These are phyloP conservation scores for Pachycephala philippinensis DNA, from an alignment of 2,113 vertebrate genomes.

Conservation along the genomic window DNA sequence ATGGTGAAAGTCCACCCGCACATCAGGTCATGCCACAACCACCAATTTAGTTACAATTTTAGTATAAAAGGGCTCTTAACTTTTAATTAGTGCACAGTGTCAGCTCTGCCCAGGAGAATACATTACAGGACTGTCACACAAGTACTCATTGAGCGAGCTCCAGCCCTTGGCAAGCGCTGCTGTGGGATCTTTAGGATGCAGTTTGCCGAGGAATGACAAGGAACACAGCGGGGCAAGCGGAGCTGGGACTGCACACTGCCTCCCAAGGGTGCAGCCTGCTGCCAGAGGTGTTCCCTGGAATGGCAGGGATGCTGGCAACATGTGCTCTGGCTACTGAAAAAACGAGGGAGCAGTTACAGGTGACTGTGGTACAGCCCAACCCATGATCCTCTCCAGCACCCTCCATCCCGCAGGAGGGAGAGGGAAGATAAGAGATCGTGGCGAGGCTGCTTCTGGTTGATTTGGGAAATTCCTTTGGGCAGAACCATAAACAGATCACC, in stretches of 20 bases:
- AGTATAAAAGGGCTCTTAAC: background rate
- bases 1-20: background rate
- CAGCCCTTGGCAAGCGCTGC: background rate
- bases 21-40: background rate
- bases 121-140: background rate
- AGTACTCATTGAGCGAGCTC: background rate
- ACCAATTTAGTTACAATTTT: background rate
- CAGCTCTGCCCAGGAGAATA: background rate
- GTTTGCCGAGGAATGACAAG: background rate
- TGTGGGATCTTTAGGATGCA: background rate
- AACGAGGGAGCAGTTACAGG: fast-evolving
- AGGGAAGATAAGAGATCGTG: background rate
- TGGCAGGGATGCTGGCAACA: fast-evolving
- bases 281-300: background rate
- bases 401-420: fast-evolving
- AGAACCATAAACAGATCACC: background rate
- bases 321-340: background rate
- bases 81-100: background rate
- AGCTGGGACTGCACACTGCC: fast-evolving
- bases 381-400: background rate
- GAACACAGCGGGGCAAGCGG: fast-evolving
- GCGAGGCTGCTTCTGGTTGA: background rate
- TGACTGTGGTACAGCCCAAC: background rate
- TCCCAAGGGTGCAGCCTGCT: background rate
- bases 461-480: background rate